Evolutionary conservation across 2,113 vertebrate species (phyloP).

Genomic region (Chinchilla lanigera): DNA sequence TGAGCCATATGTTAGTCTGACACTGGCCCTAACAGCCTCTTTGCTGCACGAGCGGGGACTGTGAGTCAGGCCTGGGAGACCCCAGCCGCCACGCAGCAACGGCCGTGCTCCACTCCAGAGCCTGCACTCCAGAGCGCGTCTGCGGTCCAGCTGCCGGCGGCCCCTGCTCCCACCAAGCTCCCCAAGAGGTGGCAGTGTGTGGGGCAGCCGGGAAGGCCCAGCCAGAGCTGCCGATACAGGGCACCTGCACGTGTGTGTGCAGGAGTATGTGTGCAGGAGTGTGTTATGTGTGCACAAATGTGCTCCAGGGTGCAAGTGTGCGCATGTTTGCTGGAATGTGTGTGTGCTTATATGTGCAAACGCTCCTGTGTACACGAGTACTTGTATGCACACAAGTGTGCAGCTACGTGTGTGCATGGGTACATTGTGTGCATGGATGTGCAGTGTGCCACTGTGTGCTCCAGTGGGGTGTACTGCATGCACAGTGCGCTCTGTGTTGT

Average conservation of each 20-base stretch:
- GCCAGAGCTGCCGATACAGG: neutral
- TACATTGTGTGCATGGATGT: too few relatives aligned
- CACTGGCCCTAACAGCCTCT: constrained; percentile 82
- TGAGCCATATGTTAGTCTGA: constrained; percentile 88
- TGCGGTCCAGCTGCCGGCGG: constrained; percentile 36
- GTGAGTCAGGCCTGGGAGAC: constrained; percentile 78
- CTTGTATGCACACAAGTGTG: neutral
- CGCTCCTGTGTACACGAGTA: neutral
- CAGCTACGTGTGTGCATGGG: neutral
- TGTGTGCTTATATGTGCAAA: neutral
- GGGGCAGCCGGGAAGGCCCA: neutral
- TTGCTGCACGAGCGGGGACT: constrained; percentile 83
- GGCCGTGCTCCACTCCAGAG: neutral
- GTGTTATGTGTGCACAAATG: neutral
- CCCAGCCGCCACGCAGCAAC: neutral
- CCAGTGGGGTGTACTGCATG: too few relatives aligned
- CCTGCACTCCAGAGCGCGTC: neutral
- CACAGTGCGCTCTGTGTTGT: too few relatives aligned
- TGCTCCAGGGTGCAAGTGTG: neutral
- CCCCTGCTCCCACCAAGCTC: constrained; percentile 30
- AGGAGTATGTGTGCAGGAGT: neutral
- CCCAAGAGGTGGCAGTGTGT: neutral
- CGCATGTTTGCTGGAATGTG: neutral
- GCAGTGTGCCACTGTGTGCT: neutral
- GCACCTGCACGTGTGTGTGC: neutral